A percentile compares a stretch with the other conserved stretches of the same genome.
Evolutionary conservation across 1,140 invertebrate species (phyloP).

Genomic region (Musca domestica): DNA sequence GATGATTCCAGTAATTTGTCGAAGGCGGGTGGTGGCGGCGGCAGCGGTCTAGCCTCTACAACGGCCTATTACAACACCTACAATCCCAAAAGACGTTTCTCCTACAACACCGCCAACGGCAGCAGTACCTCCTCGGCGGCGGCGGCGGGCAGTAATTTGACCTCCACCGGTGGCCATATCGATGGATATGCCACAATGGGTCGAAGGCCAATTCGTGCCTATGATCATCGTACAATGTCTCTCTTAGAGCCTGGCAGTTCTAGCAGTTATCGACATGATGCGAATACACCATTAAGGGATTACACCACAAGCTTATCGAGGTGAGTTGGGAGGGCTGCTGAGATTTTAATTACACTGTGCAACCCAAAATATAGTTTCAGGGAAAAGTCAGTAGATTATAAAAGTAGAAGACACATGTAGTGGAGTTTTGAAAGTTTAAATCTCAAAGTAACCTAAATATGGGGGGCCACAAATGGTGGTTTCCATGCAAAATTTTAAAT

Average conservation of each 20-base stretch:
- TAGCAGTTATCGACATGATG: constrained; percentile 38
- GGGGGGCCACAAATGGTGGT: too few species aligned
- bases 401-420: too few species aligned
- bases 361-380: too few species aligned
- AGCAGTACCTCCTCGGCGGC: constrained; percentile 27
- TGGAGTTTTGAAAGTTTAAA: too few species aligned
- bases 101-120: constrained; percentile 43
- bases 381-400: too few species aligned
- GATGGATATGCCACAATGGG: constrained; percentile 52
- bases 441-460: too few species aligned
- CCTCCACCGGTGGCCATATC: constrained; percentile 28
- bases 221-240: constrained; percentile 51
- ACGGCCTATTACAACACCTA: constrained; percentile 48
- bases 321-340: too few species aligned
- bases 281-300: constrained; percentile 40
- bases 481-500: too few species aligned
- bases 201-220: constrained; percentile 40
- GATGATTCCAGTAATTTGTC: neutral
- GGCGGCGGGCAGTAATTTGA: constrained; percentile 21
- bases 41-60: neutral
- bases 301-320: constrained; percentile 48
- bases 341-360: too few species aligned
- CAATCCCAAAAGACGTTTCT: constrained; percentile 49
- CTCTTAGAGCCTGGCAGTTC: constrained; percentile 40
- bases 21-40: too few species aligned